Evolutionary conservation across 2,113 vertebrate genomes (phyloP), one percentile per base, ranked within the genome.

Genomic region (Symphodus melops): DNA sequence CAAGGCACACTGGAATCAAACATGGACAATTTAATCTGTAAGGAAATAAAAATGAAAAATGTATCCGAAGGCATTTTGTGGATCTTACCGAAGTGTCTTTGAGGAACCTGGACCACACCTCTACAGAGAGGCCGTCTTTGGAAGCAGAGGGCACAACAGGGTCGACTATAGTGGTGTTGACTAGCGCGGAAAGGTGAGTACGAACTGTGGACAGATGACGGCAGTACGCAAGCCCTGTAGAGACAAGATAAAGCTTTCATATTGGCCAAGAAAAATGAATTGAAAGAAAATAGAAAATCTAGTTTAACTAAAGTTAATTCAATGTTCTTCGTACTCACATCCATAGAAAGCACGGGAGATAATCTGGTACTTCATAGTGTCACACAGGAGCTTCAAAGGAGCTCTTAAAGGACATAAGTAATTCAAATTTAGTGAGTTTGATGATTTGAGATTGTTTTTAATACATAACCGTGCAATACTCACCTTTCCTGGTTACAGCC

Each of bases 281-380:
- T 6, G 17, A 51, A 37, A 48, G 2, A 36, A 57, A 28, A 37
- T 17, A 25, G 4, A 25, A 4, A 33, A 6, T 5, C 6, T 33
- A 4, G 4, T 5, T 33, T 4, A 33, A 33, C 6, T 33, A 5
- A 33, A 3, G 28, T 33, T 4, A 65, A 28, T 12, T 16, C 6
- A 19, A 21, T 21, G 36, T 8, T 2, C 4, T 37, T 57, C 57
- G 20, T 81, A 96, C 97, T 90, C 92, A 99, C 98, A 99, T 88
- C 98, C 98, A 4, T 99, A 99, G 92, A 99, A 99, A 13, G 98
- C 98, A 37, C 98, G 94, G 75, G 98, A 99, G 78, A 99, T 97
- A 72, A 99, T 99, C 92, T 99, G 98, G 91, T 99, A 98, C 94
- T 99, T 99, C 98, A 99, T 99, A 41, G 98, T 99, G 93, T 99